Base-by-base conservation (phyloP, 2,888 invertebrate species). In the Vanessa cardui region DNA sequence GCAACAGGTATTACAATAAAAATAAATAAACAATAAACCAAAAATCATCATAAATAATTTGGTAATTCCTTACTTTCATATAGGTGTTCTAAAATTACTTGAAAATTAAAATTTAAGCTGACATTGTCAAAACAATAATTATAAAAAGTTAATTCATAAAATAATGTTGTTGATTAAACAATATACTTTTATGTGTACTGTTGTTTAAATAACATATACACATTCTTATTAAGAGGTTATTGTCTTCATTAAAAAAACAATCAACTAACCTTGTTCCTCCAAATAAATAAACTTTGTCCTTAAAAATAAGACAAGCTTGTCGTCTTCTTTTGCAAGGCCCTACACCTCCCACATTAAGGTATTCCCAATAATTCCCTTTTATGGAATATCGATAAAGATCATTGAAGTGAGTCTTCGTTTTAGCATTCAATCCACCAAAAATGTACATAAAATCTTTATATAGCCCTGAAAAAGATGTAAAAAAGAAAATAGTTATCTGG, bases 371-470 rank as follows among this genome's bases (percentile, higher is more conserved):
- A 78, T 94, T 94, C 3, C 88, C 88, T 67, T 85, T 89, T 44
- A 96, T 94, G 80, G 95, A 94, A 86, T 96, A 98, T 79, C 95
- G 95, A 84, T 95, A 95, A 72, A 98, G 89, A 88, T 98, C 98
- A 87, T 97, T 96, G 82, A 95, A 98, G 88, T 98, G 98, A 64
- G 94, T 89, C 76, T 96, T 95, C 64, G 93, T 84, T 39, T 95
- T 90, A 12, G 97, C 96, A 87, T 98, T 97, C 82, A 95, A 98
- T 39, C 98, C 98, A 62, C 98, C 98, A 90, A 98, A 98, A 71
- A 98, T 95, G 82, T 96, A 98, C 92, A 98, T 95, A 77, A 94
- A 93, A 26, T 94, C 95, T 73, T 96, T 94, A 82, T 96, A 95
- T 7, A 96, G 90, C 95, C 98, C 97, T 97, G 88, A 67, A 95